Conservation (phyloP, 2,113 vertebrate genomes). For the Percina caprodes region DNA sequence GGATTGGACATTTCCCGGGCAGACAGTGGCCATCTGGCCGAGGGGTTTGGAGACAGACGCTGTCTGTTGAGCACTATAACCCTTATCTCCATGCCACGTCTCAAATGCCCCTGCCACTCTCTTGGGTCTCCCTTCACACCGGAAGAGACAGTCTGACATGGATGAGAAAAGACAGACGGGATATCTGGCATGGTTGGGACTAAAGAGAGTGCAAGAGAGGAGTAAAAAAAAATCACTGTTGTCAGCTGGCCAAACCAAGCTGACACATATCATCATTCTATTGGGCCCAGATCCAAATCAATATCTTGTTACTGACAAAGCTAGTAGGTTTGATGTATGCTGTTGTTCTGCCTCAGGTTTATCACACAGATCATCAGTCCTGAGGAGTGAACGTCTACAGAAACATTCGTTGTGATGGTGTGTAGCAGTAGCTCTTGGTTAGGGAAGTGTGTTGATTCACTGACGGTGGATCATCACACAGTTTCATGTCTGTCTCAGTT, state of each 20-base stretch:
- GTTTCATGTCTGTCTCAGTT: constrained; percentile 24
- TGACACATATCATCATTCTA: constrained; percentile 58
- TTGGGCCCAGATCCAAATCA: constrained; percentile 62
- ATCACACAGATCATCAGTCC: constrained; percentile 36
- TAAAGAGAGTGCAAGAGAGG: constrained; percentile 22
- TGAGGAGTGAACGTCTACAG: background rate
- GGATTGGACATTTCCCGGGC: constrained; percentile 60
- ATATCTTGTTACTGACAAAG: constrained; percentile 61
- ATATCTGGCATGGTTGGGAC: constrained; percentile 46
- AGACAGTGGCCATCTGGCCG: constrained; percentile 76
- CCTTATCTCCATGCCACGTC: constrained; percentile 65
- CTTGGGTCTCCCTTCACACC: constrained; percentile 54
- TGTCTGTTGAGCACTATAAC: constrained; percentile 71
- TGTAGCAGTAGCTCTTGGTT: constrained; percentile 28
- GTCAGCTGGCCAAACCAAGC: constrained; percentile 54
- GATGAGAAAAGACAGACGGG: constrained; percentile 65
- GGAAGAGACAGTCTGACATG: constrained; percentile 54
- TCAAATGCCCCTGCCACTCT: constrained; percentile 62
- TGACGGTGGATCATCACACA: constrained; percentile 33
- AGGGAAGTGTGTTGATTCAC: constrained; percentile 10
- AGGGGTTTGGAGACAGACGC: constrained; percentile 67
- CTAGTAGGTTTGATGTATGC: constrained; percentile 52
- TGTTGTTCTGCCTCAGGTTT: constrained; percentile 50
- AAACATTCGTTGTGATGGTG: constrained; percentile 11
- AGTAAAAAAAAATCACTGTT: constrained; percentile 24